Base-by-base conservation (phyloP, 2,888 invertebrate genomes). In the Argyresthia goedartella region DNA sequence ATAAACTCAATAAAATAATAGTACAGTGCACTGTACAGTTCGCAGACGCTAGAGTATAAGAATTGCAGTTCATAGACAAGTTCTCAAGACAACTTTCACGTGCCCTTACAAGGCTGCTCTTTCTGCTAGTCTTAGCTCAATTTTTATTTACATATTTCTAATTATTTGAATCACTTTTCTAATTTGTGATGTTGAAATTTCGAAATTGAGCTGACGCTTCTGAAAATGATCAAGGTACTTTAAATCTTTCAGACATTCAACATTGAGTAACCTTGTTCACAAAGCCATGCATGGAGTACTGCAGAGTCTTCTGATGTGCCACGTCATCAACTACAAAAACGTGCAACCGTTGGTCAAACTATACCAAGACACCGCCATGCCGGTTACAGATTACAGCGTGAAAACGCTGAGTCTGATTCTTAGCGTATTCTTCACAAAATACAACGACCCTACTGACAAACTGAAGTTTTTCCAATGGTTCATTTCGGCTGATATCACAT, bases 281-380 rank as follows among this genome's bases (percentile, higher is more conserved):
- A 71, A 67, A 62, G 60, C 73, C 11, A 56, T 78, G 43, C 87
- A 87, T 59, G 59, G 57, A n/a, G 67, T 80, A 44, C 63, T 87
- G 45, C 73, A 76, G 58, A 48, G 59, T 6, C 59, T 87, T 55
- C 58, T 86, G 53, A 59, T 60, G 34, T 57, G 66, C 13, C 63
- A 72, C 50, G 56, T 63, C 14, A 59, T 85, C n/a, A 69, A 69
- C 51, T 76, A 73, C 55, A 59, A 67, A 52, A 67, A 71, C 44
- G 62, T 74, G 8, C 69, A 76, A 54, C 67, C 76, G 4, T 58
- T 87, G n/a, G 60, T 81, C 15, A 75, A 78, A 58, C 60, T 81
- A 25, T 87, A 85, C 53, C 63, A 69, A 14, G 85, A 87, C 52
- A 78, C 72, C 55, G 78, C 74, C 49, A 81, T 86, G 75, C 79